These are phyloP conservation scores for Acutogordius australiensis DNA, from an alignment of 2,888 invertebrate species.

Conservation along the genomic window DNA sequence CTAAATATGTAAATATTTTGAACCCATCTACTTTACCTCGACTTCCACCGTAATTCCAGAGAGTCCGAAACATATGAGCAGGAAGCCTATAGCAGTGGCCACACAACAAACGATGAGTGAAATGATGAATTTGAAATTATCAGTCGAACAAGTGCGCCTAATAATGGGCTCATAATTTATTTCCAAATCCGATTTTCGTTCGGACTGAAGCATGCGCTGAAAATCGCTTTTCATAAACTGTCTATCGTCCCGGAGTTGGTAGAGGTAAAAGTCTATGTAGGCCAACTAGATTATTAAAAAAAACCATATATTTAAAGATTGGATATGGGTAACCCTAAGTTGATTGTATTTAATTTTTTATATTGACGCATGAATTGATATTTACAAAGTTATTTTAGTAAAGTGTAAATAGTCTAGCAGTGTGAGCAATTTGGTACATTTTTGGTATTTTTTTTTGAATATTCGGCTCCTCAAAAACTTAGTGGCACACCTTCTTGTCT, in stretches of 20 bases:
- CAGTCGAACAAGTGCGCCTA: not conserved
- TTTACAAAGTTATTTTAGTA: no score
- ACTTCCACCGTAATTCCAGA: not conserved
- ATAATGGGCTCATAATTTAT: slow-evolving; percentile 4
- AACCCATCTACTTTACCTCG: no score
- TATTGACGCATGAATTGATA: no score
- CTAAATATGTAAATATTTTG: no score
- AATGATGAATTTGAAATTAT: slow-evolving; percentile 2
- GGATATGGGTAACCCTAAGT: no score
- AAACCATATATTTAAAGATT: no score
- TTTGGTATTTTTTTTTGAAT: no score
- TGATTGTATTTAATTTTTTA: no score
- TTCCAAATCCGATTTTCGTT: not conserved
- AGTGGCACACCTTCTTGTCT: no score
- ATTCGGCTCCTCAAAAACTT: no score
- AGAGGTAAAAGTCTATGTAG: slow-evolving; percentile 4
- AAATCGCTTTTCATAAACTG: not conserved
- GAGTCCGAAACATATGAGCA: not conserved
- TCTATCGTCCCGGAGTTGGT: not conserved
- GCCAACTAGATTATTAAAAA: not conserved
- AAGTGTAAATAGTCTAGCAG: no score
- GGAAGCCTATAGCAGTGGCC: not conserved
- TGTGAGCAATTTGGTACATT: no score
- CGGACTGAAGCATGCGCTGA: not conserved
- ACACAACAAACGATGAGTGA: not conserved